Evolutionary conservation across 2,888 invertebrate genomes (phyloP), one percentile per base, ranked within the genome.

Genomic region (Lysandra coridon): DNA sequence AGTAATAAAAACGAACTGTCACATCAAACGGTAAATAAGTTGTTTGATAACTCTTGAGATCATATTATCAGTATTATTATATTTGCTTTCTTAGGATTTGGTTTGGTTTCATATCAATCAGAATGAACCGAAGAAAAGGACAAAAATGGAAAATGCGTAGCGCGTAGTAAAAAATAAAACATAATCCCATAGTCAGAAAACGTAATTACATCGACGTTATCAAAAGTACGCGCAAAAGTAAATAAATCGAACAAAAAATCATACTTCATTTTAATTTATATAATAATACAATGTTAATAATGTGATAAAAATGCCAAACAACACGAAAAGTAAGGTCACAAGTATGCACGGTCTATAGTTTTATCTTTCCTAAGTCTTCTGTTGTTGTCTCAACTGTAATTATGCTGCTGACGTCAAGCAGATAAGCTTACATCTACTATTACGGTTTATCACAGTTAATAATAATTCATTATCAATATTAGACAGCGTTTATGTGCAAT

Each of bases 341-440:
- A 44, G 57, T 30, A 53, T 53, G 33, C 53, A 76, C 53, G 23
- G 23, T 23, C 76, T 76, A 76, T 33, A 76, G 53, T 76, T 76
- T 76, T 76, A 76, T 76, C 76, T 49, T 57, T 53, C 53, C 76
- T 76, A 57, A 53, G 79, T 79, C 74, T 79, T 74, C 49, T 69
- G 69, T 53, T 78, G 73, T 73, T 78, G 78, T 78, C 78, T 78
- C 10, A 69, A 73, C 62, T 49, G 49, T 57, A 73, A 73, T 78
- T 73, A 79, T 79, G 33, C 57, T 40, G 40, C 60, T 79, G 79
- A 79, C 79, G 79, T 79, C 79, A 79, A 79, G 60, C 60, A 44
- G 79, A 79, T 79, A 79, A 74, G 74, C 73, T 74, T 60, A 79
- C 78, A 53, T 78, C 69, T 53, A 78, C 78, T 64, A 53, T 78